Evolutionary conservation across 2,113 vertebrate species (phyloP).

Genomic region (Zosterops japonicus): DNA sequence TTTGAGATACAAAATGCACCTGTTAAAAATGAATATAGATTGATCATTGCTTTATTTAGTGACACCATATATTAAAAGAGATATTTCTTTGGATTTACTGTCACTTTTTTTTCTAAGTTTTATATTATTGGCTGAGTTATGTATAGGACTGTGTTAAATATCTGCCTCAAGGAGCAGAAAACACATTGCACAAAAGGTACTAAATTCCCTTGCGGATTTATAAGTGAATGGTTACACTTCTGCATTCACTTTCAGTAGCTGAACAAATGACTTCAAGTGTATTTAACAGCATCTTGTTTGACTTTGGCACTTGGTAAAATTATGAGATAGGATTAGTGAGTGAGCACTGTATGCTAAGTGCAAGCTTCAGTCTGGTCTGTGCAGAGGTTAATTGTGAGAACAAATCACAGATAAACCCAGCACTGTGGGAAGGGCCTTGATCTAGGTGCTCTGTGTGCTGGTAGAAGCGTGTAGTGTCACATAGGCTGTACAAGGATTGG

Average conservation of each 20-base stretch:
- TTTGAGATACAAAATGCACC: not conserved
- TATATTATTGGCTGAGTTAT: not conserved
- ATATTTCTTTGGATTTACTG: not conserved
- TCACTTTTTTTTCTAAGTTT: not conserved
- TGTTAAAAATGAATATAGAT: not conserved
- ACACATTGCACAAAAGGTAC: not conserved
- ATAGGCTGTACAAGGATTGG: not conserved
- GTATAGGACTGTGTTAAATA: not conserved
- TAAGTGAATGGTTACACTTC: not conserved
- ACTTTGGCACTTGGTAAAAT: not conserved
- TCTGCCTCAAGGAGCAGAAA: not conserved
- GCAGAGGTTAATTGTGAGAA: not conserved
- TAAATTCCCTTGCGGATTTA: not conserved
- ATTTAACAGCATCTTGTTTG: not conserved
- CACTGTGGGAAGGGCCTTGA: fast-evolving
- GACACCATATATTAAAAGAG: not conserved
- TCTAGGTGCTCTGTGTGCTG: not conserved
- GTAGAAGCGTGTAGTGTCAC: not conserved
- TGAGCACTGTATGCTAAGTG: fast-evolving
- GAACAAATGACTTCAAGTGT: not conserved
- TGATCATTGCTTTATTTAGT: not conserved
- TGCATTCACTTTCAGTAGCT: not conserved
- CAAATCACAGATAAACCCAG: not conserved
- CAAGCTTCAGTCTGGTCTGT: fast-evolving
- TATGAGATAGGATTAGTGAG: not conserved